Base-by-base conservation (phyloP, 2,888 invertebrate species). In the Plebejus anna region DNA sequence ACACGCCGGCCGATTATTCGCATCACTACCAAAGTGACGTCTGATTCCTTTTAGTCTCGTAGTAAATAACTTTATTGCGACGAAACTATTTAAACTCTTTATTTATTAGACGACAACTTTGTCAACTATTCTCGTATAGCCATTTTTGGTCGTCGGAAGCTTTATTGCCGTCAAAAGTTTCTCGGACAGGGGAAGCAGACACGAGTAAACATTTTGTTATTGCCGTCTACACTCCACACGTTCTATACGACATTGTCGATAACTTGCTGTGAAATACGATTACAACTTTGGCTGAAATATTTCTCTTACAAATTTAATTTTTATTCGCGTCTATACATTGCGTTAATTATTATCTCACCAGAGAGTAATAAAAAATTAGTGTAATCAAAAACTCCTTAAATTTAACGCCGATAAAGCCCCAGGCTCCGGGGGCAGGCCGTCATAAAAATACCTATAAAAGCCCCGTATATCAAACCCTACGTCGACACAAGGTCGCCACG, bases 1-100 rank as follows among this genome's bases (percentile, higher is more conserved):
- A 86, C 85, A 85, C 83, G 83, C 83, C 82, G 79, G 79, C 81
- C 82, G 82, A 84, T 85, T 85, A 85, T 82, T 83, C 83, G 83
- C 81, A 81, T 81, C 84, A 82, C 82, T 81, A 81, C 81, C 81
- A 79, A 80, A 80, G 81, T 78, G 77, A 83, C 81, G 81, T 79
- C 78, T 77, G 80, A 79, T 81, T 80, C 79, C 78, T 79, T 81
- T 79, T 75, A 77, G 51, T 77, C 75, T 76, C 72, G 75, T 78
- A 66, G 79, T 76, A 76, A 76, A 76, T 71, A 76, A 76, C 72
- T 76, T 76, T 76, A 71, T 70, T 57, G 76, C 59, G 72, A 72
- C 57, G 38, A 76, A 76, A 73, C 73, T 73, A 73, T 73, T 73
- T 73, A 73, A 73, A 73, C 73, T 73, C 73, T 73, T 73, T 73